Evolutionary conservation across 2,888 invertebrate species (phyloP), one percentile per base, ranked within the genome.

Genomic region (Acronicta alni): DNA sequence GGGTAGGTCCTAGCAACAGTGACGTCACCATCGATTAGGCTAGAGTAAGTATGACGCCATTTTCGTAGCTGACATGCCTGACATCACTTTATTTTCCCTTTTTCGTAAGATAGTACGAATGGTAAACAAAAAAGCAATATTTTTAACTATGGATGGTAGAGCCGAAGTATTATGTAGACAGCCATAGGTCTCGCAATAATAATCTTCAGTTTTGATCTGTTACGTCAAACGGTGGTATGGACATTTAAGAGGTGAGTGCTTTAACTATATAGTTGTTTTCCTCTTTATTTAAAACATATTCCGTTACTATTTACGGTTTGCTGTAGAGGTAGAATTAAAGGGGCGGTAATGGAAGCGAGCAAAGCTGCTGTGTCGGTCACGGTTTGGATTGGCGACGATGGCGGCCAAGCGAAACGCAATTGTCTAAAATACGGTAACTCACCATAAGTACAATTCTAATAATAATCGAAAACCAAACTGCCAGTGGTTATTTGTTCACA

Each of bases 401-500:
- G 67, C 67, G 38, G 63, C 80, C 75, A 74, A 80, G 72, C 85
- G 80, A 70, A 71, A 78, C 82, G 67, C 59, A 72, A 79, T 81
- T 80, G 83, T 81, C 77, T 73, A 77, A 82, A 80, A 68, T 75
- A 82, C 80, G 65, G 79, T 75, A 75, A 57, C 63, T 55, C 63
- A 70, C 76, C 53, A 64, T 64, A 48, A 52, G n/a, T 54, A 44
- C 62, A 54, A 51, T 32, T 14, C 32, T 32, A 32, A 30, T 30
- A 30, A 12, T 32, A 32, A 7, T 26, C 2, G 2, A 2, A 26
- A 12, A 3, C 30, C 2, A 30, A 12, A 12, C 10, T 3, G 30
- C 1, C 10, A 12, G 30, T 30, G 0, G 12, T 12, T 26, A 26
- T 26, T 0, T 26, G 5, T 23, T 20, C 20, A 20, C 1, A 23